phyloP scores from a whole-genome alignment of 2,113 vertebrate genomes.

The Cochlearius cochlearius region DNA sequence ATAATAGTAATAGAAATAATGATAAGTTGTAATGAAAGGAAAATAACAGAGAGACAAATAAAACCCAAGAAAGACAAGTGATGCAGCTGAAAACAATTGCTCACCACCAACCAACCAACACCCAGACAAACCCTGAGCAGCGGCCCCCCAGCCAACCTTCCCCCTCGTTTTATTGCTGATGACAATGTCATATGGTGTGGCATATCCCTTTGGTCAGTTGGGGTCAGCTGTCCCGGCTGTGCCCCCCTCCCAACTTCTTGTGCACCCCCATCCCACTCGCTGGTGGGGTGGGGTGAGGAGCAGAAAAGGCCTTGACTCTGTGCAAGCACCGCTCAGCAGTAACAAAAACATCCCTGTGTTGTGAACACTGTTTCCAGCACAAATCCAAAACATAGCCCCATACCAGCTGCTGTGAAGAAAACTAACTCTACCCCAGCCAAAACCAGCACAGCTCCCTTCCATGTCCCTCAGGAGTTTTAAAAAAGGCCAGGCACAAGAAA shows the following conservation, averaged over 20 bases:
- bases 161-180: background rate
- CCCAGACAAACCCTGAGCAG: background rate
- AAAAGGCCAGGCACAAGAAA: background rate
- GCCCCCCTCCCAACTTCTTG: no score
- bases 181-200: background rate
- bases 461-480: background rate
- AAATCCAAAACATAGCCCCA: no score
- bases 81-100: background rate
- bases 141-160: no score
- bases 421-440: background rate
- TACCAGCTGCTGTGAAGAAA: no score
- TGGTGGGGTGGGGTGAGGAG: no score
- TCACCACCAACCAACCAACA: background rate
- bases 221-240: background rate
- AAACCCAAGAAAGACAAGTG: background rate
- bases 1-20: background rate
- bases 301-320: no score
- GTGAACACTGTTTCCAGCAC: no score
- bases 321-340: no score
- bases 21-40: background rate
- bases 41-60: background rate
- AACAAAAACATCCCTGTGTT: no score
- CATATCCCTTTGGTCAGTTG: background rate
- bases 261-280: no score
- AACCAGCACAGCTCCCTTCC: background rate